These are phyloP conservation scores for Macaca nemestrina DNA, from an alignment of 2,113 vertebrate species.

Conservation along the genomic window DNA sequence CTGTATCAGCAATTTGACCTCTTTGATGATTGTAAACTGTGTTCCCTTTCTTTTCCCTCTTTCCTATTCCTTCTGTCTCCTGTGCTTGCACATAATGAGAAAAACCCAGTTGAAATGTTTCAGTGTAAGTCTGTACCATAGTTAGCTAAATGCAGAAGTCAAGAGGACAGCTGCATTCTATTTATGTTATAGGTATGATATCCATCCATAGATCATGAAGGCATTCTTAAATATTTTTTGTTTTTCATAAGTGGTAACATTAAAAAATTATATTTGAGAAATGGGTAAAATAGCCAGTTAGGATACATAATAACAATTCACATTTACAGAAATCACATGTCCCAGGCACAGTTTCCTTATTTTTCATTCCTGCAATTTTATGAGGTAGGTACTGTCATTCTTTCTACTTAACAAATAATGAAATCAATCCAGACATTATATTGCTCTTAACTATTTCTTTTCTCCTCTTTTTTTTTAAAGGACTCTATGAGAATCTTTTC, in stretches of 20 bases:
- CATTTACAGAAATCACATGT: neutral
- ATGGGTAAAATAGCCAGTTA: neutral
- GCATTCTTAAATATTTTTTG: neutral
- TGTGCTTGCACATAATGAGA: neutral
- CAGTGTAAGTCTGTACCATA: neutral
- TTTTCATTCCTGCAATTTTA: neutral
- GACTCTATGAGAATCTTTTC: neutral
- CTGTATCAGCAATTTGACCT: neutral
- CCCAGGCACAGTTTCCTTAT: neutral
- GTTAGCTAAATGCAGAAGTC: neutral
- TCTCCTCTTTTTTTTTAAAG: neutral
- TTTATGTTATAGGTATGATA: neutral
- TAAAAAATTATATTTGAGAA: neutral
- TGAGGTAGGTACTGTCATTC: neutral
- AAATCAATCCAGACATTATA: neutral
- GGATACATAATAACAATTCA: neutral
- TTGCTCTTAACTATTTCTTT: neutral
- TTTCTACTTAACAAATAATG: neutral
- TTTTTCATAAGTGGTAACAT: neutral
- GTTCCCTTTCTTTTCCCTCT: neutral
- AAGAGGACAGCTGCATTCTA: neutral
- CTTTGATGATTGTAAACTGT: neutral
- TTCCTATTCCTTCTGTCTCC: neutral
- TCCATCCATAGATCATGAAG: neutral
- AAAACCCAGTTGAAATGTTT: neutral